These are phyloP conservation scores for Leucoma salicis DNA, from an alignment of 2,888 invertebrate genomes.

Conservation along the genomic window DNA sequence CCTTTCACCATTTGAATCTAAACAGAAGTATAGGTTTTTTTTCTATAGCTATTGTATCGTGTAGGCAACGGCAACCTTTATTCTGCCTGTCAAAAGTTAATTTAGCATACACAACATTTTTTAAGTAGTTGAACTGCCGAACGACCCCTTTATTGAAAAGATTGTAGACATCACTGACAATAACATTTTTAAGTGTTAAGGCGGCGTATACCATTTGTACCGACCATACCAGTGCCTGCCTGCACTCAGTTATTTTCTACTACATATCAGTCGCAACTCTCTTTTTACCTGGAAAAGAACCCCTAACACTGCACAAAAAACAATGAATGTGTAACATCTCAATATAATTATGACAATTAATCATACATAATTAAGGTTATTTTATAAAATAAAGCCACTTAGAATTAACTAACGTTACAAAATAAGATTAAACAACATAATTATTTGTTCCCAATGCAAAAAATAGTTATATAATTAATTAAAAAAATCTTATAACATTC, in stretches of 20 bases:
- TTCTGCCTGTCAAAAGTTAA: slow-evolving; percentile 37
- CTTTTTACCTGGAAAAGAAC: slow-evolving; percentile 63
- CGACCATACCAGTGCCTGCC: slow-evolving; percentile 59
- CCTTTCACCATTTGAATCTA: slow-evolving; percentile 40
- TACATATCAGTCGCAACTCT: slow-evolving; percentile 80
- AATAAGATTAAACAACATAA: slow-evolving; percentile 82
- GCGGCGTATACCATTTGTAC: slow-evolving; percentile 81
- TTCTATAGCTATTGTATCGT: slow-evolving; percentile 29
- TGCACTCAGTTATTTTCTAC: slow-evolving; percentile 64
- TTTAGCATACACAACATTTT: slow-evolving; percentile 23
- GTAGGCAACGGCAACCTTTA: slow-evolving; percentile 32
- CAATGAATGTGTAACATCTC: slow-evolving; percentile 80
- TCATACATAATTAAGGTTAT: slow-evolving; percentile 67
- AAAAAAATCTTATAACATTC: slow-evolving; percentile 80
- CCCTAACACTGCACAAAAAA: slow-evolving; percentile 77
- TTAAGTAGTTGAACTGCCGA: background rate
- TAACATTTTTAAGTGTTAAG: slow-evolving; percentile 76
- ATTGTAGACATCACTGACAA: slow-evolving; percentile 58
- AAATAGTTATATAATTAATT: slow-evolving; percentile 64
- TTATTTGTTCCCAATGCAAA: slow-evolving; percentile 81
- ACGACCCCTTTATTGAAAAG: background rate
- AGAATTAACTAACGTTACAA: slow-evolving; percentile 81
- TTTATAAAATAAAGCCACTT: slow-evolving; percentile 78
- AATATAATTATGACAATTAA: slow-evolving; percentile 73
- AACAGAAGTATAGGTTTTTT: slow-evolving; percentile 36